Evolutionary conservation across 2,113 vertebrate genomes (phyloP).

Genomic region (Macquaria australasica): DNA sequence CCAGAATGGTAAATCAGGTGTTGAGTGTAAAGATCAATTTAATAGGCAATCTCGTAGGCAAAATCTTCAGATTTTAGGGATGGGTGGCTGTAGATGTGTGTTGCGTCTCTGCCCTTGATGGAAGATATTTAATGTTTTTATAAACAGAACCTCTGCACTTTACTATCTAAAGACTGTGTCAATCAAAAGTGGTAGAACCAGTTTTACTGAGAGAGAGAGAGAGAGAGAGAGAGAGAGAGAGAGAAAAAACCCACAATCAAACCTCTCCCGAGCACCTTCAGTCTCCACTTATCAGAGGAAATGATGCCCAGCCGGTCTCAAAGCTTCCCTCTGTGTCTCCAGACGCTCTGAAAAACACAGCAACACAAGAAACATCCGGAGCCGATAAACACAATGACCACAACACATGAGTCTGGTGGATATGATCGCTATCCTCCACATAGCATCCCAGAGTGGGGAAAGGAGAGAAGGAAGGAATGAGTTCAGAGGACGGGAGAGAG

Average conservation of each 20-base stretch:
- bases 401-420: constrained; percentile 50
- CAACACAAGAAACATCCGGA: constrained; percentile 68
- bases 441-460: constrained; percentile 48
- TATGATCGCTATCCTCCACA: constrained; percentile 60
- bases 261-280: constrained; percentile 22
- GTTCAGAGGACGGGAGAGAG: constrained; percentile 15
- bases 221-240: neutral
- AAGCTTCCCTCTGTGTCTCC: constrained; percentile 57
- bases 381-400: constrained; percentile 56
- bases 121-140: neutral
- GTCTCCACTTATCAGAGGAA: constrained; percentile 64
- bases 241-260: constrained; percentile 4
- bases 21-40: neutral
- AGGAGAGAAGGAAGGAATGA: constrained; percentile 44
- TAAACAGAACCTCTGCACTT: neutral
- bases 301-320: constrained; percentile 48
- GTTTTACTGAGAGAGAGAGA: neutral
- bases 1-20: neutral
- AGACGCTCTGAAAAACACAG: constrained; percentile 31
- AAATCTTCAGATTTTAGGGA: neutral
- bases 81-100: too few species aligned
- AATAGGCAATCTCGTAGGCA: neutral
- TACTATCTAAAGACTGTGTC: neutral
- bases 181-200: constrained; percentile 13
- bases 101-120: neutral